phyloP scores from a whole-genome alignment of 2,888 invertebrate genomes.

The Drosophila hamatofila region DNA sequence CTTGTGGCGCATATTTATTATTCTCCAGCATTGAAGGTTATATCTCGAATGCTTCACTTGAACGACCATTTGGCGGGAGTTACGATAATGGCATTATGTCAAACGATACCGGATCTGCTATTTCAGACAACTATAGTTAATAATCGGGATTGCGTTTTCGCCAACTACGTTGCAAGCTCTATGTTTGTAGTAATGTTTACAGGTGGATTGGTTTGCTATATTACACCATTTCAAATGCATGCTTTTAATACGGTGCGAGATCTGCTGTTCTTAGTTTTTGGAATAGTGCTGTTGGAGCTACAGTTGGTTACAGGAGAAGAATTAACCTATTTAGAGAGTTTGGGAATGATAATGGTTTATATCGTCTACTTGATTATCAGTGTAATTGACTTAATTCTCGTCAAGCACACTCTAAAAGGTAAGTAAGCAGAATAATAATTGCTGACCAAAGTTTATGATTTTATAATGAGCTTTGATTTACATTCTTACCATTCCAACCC shows the following conservation, averaged over 20 bases:
- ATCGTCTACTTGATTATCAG: conserved; percentile 30
- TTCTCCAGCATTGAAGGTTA: conserved; percentile 37
- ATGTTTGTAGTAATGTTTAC: conserved; percentile 44
- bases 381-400: conserved; percentile 27
- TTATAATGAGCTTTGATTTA: background rate
- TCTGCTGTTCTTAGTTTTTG: conserved; percentile 28
- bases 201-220: conserved; percentile 44
- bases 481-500: no score
- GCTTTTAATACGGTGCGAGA: conserved; percentile 34
- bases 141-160: conserved; percentile 14
- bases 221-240: conserved; percentile 46
- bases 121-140: conserved; percentile 4
- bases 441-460: background rate
- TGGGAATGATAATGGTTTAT: conserved; percentile 10
- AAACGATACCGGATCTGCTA: conserved; percentile 43
- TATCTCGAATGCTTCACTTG: conserved; percentile 37
- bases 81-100: conserved; percentile 46
- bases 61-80: conserved; percentile 51
- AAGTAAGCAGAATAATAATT: background rate
- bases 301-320: background rate
- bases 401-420: conserved; percentile 16
- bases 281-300: conserved; percentile 6
- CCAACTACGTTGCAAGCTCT: conserved; percentile 21
- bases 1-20: conserved; percentile 39
- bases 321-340: background rate